Percentiles rank a stretch among this genome's conserved stretches.
Conservation (phyloP, 2,113 vertebrate genomes). For the Ciconia boyciana region DNA sequence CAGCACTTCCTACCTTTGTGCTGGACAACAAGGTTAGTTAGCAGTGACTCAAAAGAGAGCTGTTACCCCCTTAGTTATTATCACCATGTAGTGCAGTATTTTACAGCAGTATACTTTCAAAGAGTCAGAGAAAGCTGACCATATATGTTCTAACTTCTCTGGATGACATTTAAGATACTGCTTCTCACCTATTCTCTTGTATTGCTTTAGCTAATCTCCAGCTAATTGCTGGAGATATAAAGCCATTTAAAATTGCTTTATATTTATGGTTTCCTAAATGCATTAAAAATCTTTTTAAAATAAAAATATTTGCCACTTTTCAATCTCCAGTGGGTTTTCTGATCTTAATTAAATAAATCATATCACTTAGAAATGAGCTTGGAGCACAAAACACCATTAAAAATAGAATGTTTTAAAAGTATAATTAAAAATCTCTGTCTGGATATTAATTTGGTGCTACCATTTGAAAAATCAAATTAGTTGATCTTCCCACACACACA, state of each 20-base stretch:
- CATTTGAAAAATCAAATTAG: background rate
- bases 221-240: background rate
- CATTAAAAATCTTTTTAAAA: background rate
- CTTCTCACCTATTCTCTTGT: background rate
- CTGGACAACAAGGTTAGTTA: background rate
- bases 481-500: background rate
- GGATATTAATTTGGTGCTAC: background rate
- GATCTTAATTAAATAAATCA: background rate
- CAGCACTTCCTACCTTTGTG: background rate
- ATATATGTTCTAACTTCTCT: background rate
- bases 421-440: background rate
- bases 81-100: background rate
- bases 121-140: background rate
- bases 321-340: background rate
- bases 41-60: background rate
- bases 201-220: background rate
- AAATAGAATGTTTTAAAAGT: background rate
- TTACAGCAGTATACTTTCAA: background rate
- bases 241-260: background rate
- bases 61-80: background rate
- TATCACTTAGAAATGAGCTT: background rate
- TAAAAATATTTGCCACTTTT: background rate
- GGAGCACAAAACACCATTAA: background rate
- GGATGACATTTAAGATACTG: background rate
- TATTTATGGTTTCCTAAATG: background rate